A percentile compares a stretch with the other conserved stretches of the same genome.
Evolutionary conservation across 2,797 vertebrate species (phyloP).

Genomic region (Octomys mimax): DNA sequence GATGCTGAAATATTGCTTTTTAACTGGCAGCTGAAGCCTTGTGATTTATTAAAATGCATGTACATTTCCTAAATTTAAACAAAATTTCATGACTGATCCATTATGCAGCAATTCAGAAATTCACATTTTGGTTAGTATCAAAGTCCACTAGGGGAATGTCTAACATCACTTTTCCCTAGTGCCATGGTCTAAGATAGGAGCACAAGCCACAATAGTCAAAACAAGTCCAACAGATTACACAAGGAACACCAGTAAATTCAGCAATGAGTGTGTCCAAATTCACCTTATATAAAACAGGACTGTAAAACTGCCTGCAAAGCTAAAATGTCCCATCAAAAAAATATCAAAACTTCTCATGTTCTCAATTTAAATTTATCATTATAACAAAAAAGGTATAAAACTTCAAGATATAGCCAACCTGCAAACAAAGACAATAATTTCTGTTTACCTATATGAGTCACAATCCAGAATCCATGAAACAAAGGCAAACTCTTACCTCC

Average conservation of each 20-base stretch:
- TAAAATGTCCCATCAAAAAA: neutral
- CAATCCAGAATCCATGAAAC: neutral
- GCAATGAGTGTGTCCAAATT: neutral
- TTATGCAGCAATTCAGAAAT: neutral
- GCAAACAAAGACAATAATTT: neutral
- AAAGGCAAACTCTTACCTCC: neutral
- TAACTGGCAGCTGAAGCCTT: neutral
- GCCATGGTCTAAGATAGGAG: neutral
- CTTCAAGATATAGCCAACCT: neutral
- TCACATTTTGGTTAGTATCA: neutral
- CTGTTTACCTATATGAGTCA: neutral
- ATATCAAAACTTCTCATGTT: neutral
- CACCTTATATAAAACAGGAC: neutral
- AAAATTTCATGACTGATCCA: neutral
- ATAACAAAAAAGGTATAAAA: neutral
- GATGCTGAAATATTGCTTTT: neutral
- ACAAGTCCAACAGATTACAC: neutral
- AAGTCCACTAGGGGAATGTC: neutral
- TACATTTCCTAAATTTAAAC: neutral
- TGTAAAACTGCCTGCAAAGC: neutral
- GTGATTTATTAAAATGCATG: neutral
- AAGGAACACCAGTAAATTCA: neutral
- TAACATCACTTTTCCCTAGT: neutral
- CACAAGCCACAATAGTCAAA: neutral
- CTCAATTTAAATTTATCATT: neutral